Evolutionary conservation across 1,140 invertebrate species (phyloP).

Genomic region (Rhyzopertha dominica): DNA sequence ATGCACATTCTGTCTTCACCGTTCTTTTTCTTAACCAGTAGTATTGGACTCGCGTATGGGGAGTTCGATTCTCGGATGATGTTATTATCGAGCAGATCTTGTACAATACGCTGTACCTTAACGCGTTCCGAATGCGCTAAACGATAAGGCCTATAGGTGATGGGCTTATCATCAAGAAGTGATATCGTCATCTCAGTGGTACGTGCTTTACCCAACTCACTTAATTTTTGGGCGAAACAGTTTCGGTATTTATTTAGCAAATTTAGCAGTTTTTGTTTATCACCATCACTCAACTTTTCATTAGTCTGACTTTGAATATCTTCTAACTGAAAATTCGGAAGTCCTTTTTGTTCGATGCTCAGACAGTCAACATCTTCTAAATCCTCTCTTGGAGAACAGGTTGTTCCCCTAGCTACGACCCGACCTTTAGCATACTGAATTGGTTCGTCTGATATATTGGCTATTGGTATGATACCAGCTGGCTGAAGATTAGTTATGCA

Average conservation of each 20-base stretch:
- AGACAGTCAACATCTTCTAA: too few species aligned
- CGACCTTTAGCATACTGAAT: not conserved
- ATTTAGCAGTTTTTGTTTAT: not conserved
- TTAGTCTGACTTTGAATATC: too few species aligned
- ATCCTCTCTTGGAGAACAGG: constrained; percentile 19
- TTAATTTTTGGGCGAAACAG: constrained; percentile 4
- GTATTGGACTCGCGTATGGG: constrained; percentile 26
- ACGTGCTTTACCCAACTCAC: constrained; percentile 15
- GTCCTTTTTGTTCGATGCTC: too few species aligned
- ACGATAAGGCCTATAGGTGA: constrained; percentile 27
- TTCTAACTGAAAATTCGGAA: too few species aligned
- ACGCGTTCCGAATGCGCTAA: constrained; percentile 24
- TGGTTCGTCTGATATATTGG: constrained; percentile 3
- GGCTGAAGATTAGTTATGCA: not conserved
- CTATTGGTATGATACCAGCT: constrained; percentile 1
- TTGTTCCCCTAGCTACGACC: constrained; percentile 1
- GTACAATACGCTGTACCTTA: constrained; percentile 26
- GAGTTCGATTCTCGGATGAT: constrained; percentile 30
- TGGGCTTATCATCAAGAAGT: constrained; percentile 22
- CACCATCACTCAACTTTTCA: too few species aligned
- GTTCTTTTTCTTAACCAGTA: constrained; percentile 47
- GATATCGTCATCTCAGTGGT: constrained; percentile 23
- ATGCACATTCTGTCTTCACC: constrained; percentile 41
- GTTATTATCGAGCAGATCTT: constrained; percentile 24
- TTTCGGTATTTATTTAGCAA: not conserved